Conservation (phyloP, 2,888 invertebrate species). For the Fabriciana adippe region DNA sequence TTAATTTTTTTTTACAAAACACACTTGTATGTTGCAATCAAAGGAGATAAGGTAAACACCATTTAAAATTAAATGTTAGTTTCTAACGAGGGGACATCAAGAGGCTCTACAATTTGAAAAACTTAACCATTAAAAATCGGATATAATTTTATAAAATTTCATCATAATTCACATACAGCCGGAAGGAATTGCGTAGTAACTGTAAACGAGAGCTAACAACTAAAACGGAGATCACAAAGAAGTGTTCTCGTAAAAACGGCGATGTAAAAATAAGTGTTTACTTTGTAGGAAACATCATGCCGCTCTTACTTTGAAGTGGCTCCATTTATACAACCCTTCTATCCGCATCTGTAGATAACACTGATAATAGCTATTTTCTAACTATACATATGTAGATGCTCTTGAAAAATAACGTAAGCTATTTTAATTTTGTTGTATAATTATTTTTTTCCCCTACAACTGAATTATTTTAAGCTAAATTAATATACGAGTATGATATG, state of each 20-base stretch:
- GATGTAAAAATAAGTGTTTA: slow-evolving; percentile 71
- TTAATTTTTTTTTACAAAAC: neutral
- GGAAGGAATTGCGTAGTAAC: slow-evolving; percentile 44
- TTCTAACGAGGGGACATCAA: slow-evolving; percentile 6
- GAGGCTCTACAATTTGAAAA: slow-evolving; percentile 13
- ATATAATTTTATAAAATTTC: slow-evolving; percentile 7
- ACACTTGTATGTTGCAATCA: slow-evolving; percentile 7
- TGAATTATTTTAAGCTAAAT: no score
- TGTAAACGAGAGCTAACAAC: slow-evolving; percentile 44
- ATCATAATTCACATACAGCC: slow-evolving; percentile 17
- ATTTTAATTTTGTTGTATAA: slow-evolving; percentile 3
- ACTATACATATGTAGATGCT: slow-evolving; percentile 13
- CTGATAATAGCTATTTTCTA: slow-evolving; percentile 39
- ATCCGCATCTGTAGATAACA: slow-evolving; percentile 51
- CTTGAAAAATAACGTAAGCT: slow-evolving; percentile 10
- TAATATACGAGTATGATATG: no score
- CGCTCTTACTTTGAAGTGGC: slow-evolving; percentile 72
- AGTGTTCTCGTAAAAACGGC: slow-evolving; percentile 63
- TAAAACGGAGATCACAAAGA: slow-evolving; percentile 57
- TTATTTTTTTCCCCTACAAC: no score
- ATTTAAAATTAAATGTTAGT: slow-evolving; percentile 14
- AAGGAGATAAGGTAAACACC: slow-evolving; percentile 7
- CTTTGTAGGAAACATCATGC: slow-evolving; percentile 64
- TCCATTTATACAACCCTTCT: slow-evolving; percentile 74
- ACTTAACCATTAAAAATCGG: slow-evolving; percentile 34